Evolutionary conservation across 1,140 invertebrate genomes (phyloP).

Genomic region (Drosophila burlai): DNA sequence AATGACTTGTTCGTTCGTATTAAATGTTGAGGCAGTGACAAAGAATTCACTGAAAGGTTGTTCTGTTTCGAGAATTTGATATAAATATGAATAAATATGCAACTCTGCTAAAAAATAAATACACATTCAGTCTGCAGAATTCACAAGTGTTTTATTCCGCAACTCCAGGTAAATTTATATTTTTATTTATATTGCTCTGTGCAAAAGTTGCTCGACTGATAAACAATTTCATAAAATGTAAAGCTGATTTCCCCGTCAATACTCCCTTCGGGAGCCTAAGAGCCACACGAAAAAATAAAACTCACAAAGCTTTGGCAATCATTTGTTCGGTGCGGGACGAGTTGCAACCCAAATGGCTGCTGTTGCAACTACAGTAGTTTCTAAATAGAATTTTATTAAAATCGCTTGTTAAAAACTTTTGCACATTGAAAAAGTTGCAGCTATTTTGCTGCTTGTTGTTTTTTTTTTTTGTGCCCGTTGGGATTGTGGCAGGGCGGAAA

Average conservation of each 20-base stretch:
- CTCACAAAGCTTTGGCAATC: conserved; percentile 10
- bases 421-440: conserved; percentile 70
- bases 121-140: not conserved
- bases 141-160: not conserved
- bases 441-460: conserved; percentile 27
- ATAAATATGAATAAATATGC: conserved; percentile 4
- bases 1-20: not conserved
- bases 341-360: conserved; percentile 47
- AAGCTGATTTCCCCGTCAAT: conserved; percentile 29
- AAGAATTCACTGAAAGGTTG: not conserved
- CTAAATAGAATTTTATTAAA: conserved; percentile 84
- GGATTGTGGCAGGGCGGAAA: conserved; percentile 72
- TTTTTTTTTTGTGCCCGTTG: conserved; percentile 38
- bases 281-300: conserved; percentile 20
- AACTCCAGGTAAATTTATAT: not conserved
- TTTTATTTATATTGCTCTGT: not conserved
- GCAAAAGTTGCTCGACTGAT: conserved; percentile 16
- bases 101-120: not conserved
- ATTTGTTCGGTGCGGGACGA: conserved; percentile 31
- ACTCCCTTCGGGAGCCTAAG: not conserved
- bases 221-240: conserved; percentile 23
- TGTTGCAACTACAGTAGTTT: conserved; percentile 47
- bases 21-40: not conserved
- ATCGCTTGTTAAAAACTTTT: conserved; percentile 81
- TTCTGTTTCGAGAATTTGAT: too few species aligned